A percentile compares a stretch with the other conserved stretches of the same genome.
These are phyloP conservation scores for Perodicticus potto DNA, from an alignment of 2,797 vertebrate species.

Conservation along the genomic window DNA sequence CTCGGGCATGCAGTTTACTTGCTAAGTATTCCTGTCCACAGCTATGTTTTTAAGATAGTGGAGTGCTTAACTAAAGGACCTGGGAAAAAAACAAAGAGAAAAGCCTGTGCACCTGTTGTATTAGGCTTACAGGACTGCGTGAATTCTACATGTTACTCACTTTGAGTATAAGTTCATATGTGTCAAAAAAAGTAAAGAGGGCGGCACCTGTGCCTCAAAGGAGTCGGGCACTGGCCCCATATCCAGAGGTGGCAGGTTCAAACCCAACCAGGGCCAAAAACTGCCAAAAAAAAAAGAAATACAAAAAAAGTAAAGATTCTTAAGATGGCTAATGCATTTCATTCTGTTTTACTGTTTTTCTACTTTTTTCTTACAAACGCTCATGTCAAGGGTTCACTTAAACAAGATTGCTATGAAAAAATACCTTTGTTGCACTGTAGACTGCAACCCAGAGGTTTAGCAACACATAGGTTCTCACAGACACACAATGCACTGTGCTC, in stretches of 20 bases:
- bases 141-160: background rate
- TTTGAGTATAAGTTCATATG: constrained; percentile 17
- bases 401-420: background rate
- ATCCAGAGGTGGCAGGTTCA: no score
- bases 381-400: background rate
- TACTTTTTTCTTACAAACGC: constrained; percentile 27
- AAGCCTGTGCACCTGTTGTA: background rate
- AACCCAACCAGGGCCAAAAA: no score
- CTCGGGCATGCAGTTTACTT: background rate
- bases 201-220: no score
- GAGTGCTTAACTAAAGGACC: background rate
- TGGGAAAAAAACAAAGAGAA: background rate
- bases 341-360: background rate
- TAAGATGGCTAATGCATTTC: constrained; percentile 8
- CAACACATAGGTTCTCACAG: background rate
- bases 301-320: constrained; percentile 32
- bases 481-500: background rate
- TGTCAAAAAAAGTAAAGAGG: constrained; percentile 28
- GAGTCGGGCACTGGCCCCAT: no score
- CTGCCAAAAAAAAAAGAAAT: background rate
- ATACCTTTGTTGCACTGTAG: background rate
- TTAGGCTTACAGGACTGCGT: background rate
- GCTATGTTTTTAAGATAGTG: background rate
- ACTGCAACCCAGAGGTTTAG: background rate
- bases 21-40: background rate